phyloP scores from a whole-genome alignment of 2,888 invertebrate genomes.

The Watsonalla cultraria region DNA sequence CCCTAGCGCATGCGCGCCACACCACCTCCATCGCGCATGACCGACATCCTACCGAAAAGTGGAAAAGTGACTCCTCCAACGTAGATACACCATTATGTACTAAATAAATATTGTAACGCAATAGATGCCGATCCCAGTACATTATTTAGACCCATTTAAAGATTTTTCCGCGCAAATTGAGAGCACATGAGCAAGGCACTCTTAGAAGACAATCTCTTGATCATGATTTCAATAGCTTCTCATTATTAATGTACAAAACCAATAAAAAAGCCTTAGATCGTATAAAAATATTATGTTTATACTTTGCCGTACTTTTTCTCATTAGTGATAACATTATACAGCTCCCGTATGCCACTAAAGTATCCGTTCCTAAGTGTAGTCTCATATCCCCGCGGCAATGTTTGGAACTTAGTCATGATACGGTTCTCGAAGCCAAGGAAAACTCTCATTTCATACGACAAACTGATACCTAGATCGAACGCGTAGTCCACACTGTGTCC shows the following conservation, averaged over 20 bases:
- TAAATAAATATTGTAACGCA: conserved; percentile 73
- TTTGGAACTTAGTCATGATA: conserved; percentile 53
- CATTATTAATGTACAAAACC: neutral
- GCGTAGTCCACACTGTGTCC: conserved; percentile 67
- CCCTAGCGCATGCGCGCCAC: conserved; percentile 68
- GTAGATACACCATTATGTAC: conserved; percentile 74
- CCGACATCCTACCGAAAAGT: conserved; percentile 75
- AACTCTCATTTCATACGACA: conserved; percentile 61
- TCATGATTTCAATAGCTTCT: conserved; percentile 4
- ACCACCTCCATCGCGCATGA: conserved; percentile 60
- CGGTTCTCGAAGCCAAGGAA: conserved; percentile 43
- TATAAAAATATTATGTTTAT: conserved; percentile 14
- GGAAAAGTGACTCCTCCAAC: conserved; percentile 77
- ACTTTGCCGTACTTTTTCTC: conserved; percentile 34
- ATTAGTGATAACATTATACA: conserved; percentile 43
- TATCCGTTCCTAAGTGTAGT: conserved; percentile 49
- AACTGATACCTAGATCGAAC: conserved; percentile 30
- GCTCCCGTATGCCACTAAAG: conserved; percentile 53
- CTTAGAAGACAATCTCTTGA: conserved; percentile 16
- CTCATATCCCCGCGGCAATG: conserved; percentile 50
- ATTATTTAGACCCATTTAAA: conserved; percentile 59
- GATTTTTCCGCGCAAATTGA: conserved; percentile 40
- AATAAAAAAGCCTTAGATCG: too few species aligned
- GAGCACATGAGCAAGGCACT: conserved; percentile 18
- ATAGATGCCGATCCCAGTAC: conserved; percentile 54